Percentiles rank a stretch among this genome's conserved stretches.
Conservation (phyloP, 2,113 vertebrate species). For the Vombatus ursinus region DNA sequence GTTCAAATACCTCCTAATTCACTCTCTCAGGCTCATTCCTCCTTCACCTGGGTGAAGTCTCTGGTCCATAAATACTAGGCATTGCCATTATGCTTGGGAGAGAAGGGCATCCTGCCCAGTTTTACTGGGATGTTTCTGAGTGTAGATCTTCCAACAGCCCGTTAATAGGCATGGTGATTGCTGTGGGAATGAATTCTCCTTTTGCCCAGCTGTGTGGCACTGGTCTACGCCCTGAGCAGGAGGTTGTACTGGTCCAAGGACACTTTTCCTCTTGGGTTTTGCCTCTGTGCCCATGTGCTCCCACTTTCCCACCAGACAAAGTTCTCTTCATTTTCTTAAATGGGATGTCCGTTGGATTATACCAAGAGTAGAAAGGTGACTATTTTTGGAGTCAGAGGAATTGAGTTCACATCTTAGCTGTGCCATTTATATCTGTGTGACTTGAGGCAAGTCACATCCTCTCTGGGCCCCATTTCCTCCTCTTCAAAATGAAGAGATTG, state of each 20-base stretch:
- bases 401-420: background rate
- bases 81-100: background rate
- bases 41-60: constrained; percentile 50
- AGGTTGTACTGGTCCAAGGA: background rate
- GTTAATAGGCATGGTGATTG: background rate
- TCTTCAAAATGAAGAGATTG: background rate
- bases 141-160: background rate
- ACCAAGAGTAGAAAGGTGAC: background rate
- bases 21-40: constrained; percentile 51
- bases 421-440: background rate
- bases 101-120: background rate
- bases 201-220: background rate
- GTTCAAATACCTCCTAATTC: constrained; percentile 69
- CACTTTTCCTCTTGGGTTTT: background rate
- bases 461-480: background rate
- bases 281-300: background rate
- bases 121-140: background rate
- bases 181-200: background rate
- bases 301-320: background rate
- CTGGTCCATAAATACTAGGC: constrained; percentile 38
- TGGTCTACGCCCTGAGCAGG: background rate
- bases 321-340: background rate
- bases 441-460: background rate
- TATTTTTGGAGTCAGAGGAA: background rate
- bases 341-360: background rate